Conservation (phyloP, 2,888 invertebrate species). For the Syritta pipiens region DNA sequence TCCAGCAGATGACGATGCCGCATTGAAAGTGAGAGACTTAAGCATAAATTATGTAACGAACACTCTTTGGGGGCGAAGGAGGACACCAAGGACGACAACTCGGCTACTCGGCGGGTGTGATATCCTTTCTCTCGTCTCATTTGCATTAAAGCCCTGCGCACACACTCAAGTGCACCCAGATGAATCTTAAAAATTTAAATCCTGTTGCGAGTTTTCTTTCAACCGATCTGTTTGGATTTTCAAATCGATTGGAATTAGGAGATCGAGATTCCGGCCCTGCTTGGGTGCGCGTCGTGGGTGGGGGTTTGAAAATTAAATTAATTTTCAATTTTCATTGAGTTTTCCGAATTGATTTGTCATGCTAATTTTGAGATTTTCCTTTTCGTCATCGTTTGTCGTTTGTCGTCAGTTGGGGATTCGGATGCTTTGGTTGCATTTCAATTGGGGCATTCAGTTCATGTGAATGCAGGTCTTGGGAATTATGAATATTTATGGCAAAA, state of each 20-base stretch:
- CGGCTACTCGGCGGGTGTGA: not conserved
- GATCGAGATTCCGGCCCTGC: not conserved
- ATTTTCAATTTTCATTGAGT: constrained; percentile 32
- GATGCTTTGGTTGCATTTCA: constrained; percentile 2
- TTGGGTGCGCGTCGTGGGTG: not conserved
- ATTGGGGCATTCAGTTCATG: not conserved
- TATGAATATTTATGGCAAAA: not conserved
- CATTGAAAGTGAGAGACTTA: constrained; percentile 30
- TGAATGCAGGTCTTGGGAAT: not conserved
- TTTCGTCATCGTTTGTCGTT: not conserved
- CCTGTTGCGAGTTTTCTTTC: constrained; percentile 41
- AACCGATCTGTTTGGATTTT: constrained; percentile 42
- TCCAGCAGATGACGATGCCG: constrained; percentile 33
- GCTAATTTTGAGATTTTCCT: constrained; percentile 38
- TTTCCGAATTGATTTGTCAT: constrained; percentile 35
- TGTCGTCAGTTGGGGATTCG: not conserved
- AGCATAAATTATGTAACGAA: constrained; percentile 51
- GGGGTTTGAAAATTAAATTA: constrained; percentile 42
- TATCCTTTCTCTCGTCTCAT: constrained; percentile 20
- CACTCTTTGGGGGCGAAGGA: constrained; percentile 25
- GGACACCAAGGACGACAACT: constrained; percentile 47
- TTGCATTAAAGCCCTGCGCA: constrained; percentile 32
- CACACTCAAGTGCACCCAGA: constrained; percentile 36
- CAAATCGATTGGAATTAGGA: constrained; percentile 45
- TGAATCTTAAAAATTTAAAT: constrained; percentile 45